Evolutionary conservation across 2,113 vertebrate genomes (phyloP).

Genomic region (Brachypodius melanocephalos): DNA sequence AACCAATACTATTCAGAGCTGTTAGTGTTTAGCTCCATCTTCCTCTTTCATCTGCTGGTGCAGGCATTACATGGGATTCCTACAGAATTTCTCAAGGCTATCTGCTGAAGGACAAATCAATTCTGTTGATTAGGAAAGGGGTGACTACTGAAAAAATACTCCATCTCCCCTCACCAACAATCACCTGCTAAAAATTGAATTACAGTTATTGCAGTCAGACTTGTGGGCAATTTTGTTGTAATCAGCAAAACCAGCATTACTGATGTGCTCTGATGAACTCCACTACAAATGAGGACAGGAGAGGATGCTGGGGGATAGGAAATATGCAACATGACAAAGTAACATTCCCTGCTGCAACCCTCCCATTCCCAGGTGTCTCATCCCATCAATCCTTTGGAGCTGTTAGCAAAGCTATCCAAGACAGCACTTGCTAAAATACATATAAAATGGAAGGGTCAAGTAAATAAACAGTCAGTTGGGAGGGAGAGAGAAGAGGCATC

Average conservation of each 20-base stretch:
- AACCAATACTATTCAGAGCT: not conserved
- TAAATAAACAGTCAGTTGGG: not conserved
- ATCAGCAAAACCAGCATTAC: not conserved
- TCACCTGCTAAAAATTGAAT: fast-evolving
- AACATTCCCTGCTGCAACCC: not conserved
- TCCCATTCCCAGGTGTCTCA: not conserved
- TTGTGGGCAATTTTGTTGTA: not conserved
- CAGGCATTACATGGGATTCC: not conserved
- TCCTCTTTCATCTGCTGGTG: not conserved
- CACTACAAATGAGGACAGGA: not conserved
- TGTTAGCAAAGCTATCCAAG: not conserved
- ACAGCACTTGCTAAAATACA: not conserved
- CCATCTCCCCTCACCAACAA: not conserved
- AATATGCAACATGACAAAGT: not conserved
- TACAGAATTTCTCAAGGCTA: not conserved
- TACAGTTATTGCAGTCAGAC: not conserved
- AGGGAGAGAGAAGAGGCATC: not conserved
- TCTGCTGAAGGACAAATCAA: not conserved
- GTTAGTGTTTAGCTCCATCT: not conserved
- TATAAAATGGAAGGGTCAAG: not conserved
- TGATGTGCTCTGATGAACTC: not conserved
- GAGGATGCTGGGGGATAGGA: not conserved
- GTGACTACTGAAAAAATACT: not conserved
- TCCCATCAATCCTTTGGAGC: not conserved
- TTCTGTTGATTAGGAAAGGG: not conserved